Conservation (phyloP, 2,797 vertebrate species). For the Chromis chromis region DNA sequence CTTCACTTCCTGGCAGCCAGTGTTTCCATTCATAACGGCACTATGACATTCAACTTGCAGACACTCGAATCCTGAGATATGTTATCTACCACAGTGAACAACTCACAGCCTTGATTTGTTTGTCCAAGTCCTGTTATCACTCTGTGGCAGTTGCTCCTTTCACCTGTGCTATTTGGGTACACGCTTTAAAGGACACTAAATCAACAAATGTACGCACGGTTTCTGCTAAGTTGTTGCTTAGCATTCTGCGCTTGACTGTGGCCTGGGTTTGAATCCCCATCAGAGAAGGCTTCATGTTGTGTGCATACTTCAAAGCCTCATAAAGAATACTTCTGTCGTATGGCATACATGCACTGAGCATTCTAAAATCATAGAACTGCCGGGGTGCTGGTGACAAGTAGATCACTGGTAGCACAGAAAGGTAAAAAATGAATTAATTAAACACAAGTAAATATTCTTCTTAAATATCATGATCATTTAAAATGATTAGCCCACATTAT, state of each 20-base stretch:
- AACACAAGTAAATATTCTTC: too few relatives aligned
- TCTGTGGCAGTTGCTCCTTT: not conserved
- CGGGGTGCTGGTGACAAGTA: too few relatives aligned
- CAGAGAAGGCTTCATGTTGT: too few relatives aligned
- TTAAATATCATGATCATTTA: too few relatives aligned
- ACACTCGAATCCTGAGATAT: slow-evolving; percentile 1
- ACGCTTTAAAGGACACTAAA: slow-evolving; percentile 2
- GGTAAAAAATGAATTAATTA: too few relatives aligned
- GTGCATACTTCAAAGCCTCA: too few relatives aligned
- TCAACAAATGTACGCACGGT: not conserved
- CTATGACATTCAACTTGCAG: not conserved
- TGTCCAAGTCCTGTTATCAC: not conserved
- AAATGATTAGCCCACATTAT: too few relatives aligned
- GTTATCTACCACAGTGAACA: not conserved
- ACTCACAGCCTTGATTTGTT: slow-evolving; percentile 1
- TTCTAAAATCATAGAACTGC: too few relatives aligned
- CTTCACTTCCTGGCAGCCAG: not conserved
- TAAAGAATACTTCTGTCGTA: too few relatives aligned
- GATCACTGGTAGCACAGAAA: too few relatives aligned
- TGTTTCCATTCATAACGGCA: not conserved
- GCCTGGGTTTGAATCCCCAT: too few relatives aligned
- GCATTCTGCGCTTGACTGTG: not conserved
- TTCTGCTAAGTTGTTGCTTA: not conserved
- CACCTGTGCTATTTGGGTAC: not conserved
- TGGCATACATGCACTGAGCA: too few relatives aligned